Conservation (phyloP, 1,140 invertebrate species). For the Ceratitis capitata region DNA sequence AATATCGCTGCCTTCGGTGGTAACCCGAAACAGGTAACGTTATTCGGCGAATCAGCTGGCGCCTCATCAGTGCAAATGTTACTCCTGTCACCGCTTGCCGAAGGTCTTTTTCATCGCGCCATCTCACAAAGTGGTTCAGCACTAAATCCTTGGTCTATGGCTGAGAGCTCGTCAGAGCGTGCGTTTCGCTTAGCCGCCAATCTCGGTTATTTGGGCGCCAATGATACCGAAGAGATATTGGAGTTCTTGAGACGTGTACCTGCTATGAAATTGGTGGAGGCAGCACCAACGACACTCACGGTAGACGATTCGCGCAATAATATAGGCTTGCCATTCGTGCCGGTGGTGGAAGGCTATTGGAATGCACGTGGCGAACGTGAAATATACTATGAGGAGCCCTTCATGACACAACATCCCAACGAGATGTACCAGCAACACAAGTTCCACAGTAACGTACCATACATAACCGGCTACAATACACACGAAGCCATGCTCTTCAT, state of each 20-base stretch:
- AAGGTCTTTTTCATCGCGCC: slow-evolving; percentile 72
- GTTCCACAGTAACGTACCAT: slow-evolving; percentile 63
- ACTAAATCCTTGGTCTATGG: slow-evolving; percentile 66
- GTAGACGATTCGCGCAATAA: slow-evolving; percentile 59
- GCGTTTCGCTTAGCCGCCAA: slow-evolving; percentile 53
- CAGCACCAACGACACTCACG: slow-evolving; percentile 54
- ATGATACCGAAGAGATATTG: slow-evolving; percentile 60
- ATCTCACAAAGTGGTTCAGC: slow-evolving; percentile 74
- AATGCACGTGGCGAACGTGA: slow-evolving; percentile 52
- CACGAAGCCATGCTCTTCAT: slow-evolving; percentile 64
- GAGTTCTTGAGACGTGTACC: slow-evolving; percentile 70
- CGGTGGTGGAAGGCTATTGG: slow-evolving; percentile 64
- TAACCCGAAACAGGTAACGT: slow-evolving; percentile 69
- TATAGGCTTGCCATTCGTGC: slow-evolving; percentile 60
- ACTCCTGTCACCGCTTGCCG: slow-evolving; percentile 68
- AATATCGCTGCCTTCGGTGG: slow-evolving; percentile 72
- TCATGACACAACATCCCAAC: slow-evolving; percentile 69
- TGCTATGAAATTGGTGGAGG: slow-evolving; percentile 70
- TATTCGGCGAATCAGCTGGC: slow-evolving; percentile 71
- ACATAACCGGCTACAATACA: slow-evolving; percentile 63
- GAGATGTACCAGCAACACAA: slow-evolving; percentile 59
- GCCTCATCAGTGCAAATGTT: slow-evolving; percentile 66
- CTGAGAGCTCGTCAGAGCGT: slow-evolving; percentile 33
- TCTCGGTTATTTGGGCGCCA: slow-evolving; percentile 59
- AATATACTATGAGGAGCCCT: slow-evolving; percentile 64